Percentiles rank a stretch among this genome's conserved stretches.
Evolutionary conservation across 2,888 invertebrate genomes (phyloP).

Genomic region (Dasypogon diadema): DNA sequence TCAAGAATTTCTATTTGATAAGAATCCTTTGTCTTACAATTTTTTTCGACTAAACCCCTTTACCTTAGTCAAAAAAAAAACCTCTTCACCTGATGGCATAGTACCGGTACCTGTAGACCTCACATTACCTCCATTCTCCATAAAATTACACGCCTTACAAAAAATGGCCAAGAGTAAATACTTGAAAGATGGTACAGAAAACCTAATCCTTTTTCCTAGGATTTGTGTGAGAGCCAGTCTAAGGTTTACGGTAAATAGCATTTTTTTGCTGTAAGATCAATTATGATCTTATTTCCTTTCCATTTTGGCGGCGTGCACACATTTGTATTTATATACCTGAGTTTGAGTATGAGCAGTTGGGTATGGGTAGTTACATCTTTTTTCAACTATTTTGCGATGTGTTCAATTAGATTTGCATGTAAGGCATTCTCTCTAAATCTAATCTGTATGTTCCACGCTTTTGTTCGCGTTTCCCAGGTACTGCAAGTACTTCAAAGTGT

Average conservation of each 20-base stretch:
- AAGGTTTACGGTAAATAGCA: slow-evolving; percentile 22
- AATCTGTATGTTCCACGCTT: too few species aligned
- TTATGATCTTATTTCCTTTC: slow-evolving; percentile 26
- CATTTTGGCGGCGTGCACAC: neutral
- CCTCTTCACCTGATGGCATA: slow-evolving; percentile 19
- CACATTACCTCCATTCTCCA: neutral
- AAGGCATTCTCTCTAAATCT: too few species aligned
- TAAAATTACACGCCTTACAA: neutral
- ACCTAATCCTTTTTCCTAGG: neutral
- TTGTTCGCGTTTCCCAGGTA: too few species aligned
- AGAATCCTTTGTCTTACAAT: slow-evolving; percentile 5
- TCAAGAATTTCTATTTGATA: neutral
- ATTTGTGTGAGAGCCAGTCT: neutral
- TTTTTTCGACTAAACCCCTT: slow-evolving; percentile 1
- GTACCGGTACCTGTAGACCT: neutral
- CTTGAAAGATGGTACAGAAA: neutral
- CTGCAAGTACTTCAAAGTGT: neutral
- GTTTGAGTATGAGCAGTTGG: too few species aligned
- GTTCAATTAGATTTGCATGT: too few species aligned
- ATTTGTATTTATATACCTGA: too few species aligned
- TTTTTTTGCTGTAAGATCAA: neutral
- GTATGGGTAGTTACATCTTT: too few species aligned
- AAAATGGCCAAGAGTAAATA: slow-evolving; percentile 5
- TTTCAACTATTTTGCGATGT: too few species aligned
- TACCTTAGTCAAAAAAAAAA: neutral